Conservation (phyloP, 2,797 vertebrate species). For the Prunella strophiata region DNA sequence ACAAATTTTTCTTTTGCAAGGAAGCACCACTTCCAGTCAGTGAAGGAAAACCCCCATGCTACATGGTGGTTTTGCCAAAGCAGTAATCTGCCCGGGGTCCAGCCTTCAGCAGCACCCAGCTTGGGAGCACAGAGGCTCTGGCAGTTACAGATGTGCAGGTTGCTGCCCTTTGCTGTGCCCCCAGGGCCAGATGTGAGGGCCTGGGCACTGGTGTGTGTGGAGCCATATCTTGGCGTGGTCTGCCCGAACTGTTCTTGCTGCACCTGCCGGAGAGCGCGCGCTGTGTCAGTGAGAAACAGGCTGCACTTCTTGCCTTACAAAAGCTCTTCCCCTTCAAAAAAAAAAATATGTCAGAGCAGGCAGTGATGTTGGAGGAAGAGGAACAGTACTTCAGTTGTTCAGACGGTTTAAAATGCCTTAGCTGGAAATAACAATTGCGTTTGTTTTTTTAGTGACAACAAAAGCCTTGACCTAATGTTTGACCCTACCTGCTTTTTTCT, state of each 20-base stretch:
- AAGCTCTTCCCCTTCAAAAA: not conserved
- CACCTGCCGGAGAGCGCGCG: not conserved
- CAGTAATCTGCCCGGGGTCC: not conserved
- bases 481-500: not conserved
- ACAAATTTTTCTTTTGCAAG: not conserved
- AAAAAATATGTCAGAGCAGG: not conserved
- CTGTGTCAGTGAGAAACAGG: not conserved
- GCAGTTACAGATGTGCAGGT: not conserved
- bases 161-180: not conserved
- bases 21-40: not conserved
- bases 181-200: not conserved
- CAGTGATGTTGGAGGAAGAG: not conserved
- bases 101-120: not conserved
- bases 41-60: not conserved
- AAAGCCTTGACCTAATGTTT: constrained; percentile 3
- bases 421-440: not conserved
- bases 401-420: constrained; percentile 15
- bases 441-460: constrained; percentile 8
- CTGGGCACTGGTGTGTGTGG: not conserved
- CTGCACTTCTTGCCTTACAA: not conserved
- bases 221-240: not conserved
- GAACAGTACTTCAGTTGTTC: not conserved
- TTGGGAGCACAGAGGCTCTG: fast-evolving
- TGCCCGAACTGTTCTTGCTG: not conserved
- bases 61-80: not conserved